Base-by-base conservation (phyloP, 2,113 vertebrate species). In the Dinomys branickii region DNA sequence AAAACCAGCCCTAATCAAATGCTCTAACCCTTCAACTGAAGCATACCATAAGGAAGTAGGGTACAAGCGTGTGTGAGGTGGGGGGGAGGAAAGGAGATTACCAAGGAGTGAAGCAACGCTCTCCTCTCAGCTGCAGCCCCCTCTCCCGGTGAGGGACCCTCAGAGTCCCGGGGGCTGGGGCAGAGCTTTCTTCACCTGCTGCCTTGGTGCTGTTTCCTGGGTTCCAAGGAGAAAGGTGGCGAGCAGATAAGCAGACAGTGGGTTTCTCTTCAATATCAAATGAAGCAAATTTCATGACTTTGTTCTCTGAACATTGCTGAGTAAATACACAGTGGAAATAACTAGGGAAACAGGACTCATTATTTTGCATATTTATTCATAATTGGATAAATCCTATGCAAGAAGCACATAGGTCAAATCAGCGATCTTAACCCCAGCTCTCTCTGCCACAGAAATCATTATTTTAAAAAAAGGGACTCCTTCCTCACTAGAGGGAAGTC, bases 361-460 rank as follows among this genome's bases (percentile, higher is more conserved):
- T 47, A 47, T 47, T n/a, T 89, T 73, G 50, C 44, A 14, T 47
- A 35, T 73, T 44, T 81, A 90, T 33, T 9, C 67, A 50, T 56
- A 61, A 56, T 52, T 88, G 75, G 50, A 24, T 71, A 77, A 81
- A 88, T 35, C 86, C 78, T 22, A n/a, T 35, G 24, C 22, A 63
- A 13, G 59, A n/a, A 93, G 91, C 85, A 59, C 85, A 88, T 84
- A 88, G n/a, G 58, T 95, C 14, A 90, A 87, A 85, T 90, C 30
- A 77, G 83, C 38, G 84, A 71, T 22, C 93, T 56, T 38, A 91
- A 80, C 59, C 24, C 13, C 50, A 91, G 54, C 3, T 80, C 75
- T 69, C 67, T 67, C 44, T 12, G 73, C 22, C 47, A 65, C 19
- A 94, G 47, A 94, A 24, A 0, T 35, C 93, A 44, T 7, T 58